These are phyloP conservation scores for Cassiopea xamachana DNA, from an alignment of 30 jellyfish, hydroid and myxozoan species.

Conservation along the genomic window DNA sequence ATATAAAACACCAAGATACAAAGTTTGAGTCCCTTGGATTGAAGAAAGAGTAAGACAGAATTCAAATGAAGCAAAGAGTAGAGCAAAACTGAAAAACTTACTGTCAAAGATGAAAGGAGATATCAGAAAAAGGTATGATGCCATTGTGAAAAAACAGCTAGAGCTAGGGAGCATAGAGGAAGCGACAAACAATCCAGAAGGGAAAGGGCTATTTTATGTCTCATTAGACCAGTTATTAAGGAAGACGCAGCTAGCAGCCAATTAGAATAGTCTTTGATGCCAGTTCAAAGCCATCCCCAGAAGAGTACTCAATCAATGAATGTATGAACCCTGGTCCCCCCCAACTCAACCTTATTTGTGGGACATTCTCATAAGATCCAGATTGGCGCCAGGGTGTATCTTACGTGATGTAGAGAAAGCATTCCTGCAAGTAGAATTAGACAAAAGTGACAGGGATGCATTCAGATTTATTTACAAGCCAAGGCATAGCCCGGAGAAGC, in stretches of 20 bases:
- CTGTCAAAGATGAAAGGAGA: constrained; percentile 40
- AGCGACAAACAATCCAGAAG: constrained; percentile 37
- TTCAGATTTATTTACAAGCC: constrained; percentile 56
- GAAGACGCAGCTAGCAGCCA: constrained; percentile 46
- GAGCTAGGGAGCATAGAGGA: constrained; percentile 51
- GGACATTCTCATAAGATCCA: constrained; percentile 67
- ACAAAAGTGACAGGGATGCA: constrained; percentile 59
- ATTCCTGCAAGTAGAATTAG: constrained; percentile 41
- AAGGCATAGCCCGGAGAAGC: constrained; percentile 18
- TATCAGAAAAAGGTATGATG: constrained; percentile 45
- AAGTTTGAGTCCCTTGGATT: constrained; percentile 52
- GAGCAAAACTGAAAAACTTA: constrained; percentile 35
- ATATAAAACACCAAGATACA: constrained; percentile 22
- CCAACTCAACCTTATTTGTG: constrained; percentile 57
- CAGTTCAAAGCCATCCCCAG: constrained; percentile 60
- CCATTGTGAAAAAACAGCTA: constrained; percentile 51
- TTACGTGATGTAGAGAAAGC: constrained; percentile 46
- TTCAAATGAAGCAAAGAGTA: constrained; percentile 62
- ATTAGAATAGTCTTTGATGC: constrained; percentile 75
- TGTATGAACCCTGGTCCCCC: constrained; percentile 68
- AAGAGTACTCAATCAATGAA: constrained; percentile 54
- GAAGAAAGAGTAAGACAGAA: constrained; percentile 57
- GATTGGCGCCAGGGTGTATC: constrained; percentile 57
- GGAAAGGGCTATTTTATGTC: constrained; percentile 50
- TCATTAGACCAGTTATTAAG: constrained; percentile 55